These are phyloP conservation scores for Spodoptera picta DNA, from an alignment of 2,888 invertebrate species.

Conservation along the genomic window DNA sequence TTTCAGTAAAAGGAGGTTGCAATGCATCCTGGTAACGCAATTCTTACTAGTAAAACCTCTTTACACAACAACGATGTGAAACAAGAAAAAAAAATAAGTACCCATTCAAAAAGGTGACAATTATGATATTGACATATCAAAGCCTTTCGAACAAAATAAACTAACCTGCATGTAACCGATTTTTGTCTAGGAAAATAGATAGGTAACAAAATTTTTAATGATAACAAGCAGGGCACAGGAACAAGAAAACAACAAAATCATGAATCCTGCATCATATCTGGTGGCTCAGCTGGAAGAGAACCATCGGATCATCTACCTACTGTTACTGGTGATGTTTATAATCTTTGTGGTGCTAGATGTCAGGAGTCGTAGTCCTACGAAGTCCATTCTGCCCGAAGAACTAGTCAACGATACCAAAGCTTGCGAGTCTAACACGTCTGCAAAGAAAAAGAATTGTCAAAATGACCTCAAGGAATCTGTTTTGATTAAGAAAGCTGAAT, in stretches of 20 bases:
- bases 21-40: background rate
- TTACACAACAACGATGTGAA: background rate
- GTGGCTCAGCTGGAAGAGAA: slow-evolving; percentile 45
- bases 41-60: background rate
- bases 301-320: slow-evolving; percentile 37
- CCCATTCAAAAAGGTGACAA: slow-evolving; percentile 31
- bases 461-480: slow-evolving; percentile 15
- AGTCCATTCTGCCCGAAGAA: slow-evolving; percentile 7
- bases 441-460: slow-evolving; percentile 15
- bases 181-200: slow-evolving; percentile 15
- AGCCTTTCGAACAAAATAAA: slow-evolving; percentile 23
- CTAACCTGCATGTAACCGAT: slow-evolving; percentile 18
- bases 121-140: slow-evolving; percentile 11
- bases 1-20: background rate
- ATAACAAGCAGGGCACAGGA: slow-evolving; percentile 15
- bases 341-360: slow-evolving; percentile 42
- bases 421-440: slow-evolving; percentile 9
- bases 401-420: slow-evolving; percentile 8
- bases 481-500: slow-evolving; percentile 51
- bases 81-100: slow-evolving; percentile 1
- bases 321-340: slow-evolving; percentile 46
- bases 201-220: slow-evolving; percentile 42
- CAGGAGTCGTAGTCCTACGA: slow-evolving; percentile 8
- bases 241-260: slow-evolving; percentile 10
- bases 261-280: slow-evolving; percentile 49